Evolutionary conservation across 1,140 invertebrate genomes (phyloP).

Genomic region (Lepidurus arcticus): DNA sequence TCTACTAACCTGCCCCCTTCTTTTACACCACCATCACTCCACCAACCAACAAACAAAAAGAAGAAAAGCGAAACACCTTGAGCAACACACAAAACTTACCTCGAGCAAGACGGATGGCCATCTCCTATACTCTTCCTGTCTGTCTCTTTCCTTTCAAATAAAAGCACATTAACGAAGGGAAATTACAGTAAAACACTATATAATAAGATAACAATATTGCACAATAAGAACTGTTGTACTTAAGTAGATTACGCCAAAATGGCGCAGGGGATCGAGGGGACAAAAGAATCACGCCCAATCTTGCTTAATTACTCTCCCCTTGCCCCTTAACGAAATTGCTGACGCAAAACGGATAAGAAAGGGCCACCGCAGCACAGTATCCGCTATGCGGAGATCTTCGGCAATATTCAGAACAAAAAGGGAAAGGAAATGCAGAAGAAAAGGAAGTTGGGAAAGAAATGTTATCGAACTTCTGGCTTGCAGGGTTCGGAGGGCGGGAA

Average conservation of each 20-base stretch:
- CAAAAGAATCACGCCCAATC: not conserved
- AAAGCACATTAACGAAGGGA: not conserved
- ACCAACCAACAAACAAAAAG: not conserved
- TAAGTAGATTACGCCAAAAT: too few species aligned
- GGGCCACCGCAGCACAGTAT: not conserved
- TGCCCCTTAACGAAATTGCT: not conserved
- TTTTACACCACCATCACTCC: not conserved
- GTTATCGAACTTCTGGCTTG: not conserved
- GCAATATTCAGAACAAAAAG: not conserved
- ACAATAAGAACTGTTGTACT: too few species aligned
- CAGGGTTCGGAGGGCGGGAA: not conserved
- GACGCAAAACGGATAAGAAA: not conserved
- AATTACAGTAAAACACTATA: not conserved
- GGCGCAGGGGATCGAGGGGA: not conserved
- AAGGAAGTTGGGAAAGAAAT: not conserved
- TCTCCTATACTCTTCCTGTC: not conserved
- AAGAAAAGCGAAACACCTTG: not conserved
- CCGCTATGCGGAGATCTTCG: slow-evolving; percentile 1
- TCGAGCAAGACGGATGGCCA: not conserved
- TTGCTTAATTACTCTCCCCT: not conserved
- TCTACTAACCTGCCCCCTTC: not conserved
- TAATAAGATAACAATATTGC: too few species aligned
- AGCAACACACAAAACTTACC: not conserved
- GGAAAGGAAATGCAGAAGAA: not conserved
- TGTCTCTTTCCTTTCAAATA: not conserved